phyloP scores from a whole-genome alignment of 1,140 invertebrate species.

The Macrostomum lignano region DNA sequence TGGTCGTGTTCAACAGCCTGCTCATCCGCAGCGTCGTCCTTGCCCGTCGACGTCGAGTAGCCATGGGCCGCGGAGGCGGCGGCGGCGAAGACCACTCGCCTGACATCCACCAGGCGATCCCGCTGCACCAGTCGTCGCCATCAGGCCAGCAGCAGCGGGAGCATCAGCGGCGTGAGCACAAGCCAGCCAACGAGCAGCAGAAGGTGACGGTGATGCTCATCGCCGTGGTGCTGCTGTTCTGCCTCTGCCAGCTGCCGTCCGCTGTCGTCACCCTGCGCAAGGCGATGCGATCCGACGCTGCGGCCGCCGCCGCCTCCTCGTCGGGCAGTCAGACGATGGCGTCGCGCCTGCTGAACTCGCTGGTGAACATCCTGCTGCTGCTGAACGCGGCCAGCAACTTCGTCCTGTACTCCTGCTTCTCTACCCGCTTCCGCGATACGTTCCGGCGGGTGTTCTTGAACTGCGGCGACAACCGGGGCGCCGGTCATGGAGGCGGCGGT shows the following conservation, averaged over 20 bases:
- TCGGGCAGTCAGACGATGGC: slow-evolving; percentile 10
- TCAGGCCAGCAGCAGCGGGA: slow-evolving; percentile 9
- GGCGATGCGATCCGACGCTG: slow-evolving; percentile 30
- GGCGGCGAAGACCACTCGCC: slow-evolving; percentile 12
- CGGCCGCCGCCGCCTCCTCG: too few relatives aligned
- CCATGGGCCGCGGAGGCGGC: slow-evolving; percentile 31
- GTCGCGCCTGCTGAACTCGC: too few relatives aligned
- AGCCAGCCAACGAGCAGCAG: slow-evolving; percentile 11
- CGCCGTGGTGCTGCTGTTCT: slow-evolving; percentile 41
- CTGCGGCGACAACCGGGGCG: slow-evolving; percentile 15
- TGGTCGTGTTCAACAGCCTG: slow-evolving; percentile 41
- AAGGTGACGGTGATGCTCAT: slow-evolving; percentile 44
- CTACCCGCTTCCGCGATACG: slow-evolving; percentile 43
- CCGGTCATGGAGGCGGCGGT: too few relatives aligned
- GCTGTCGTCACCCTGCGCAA: slow-evolving; percentile 39
- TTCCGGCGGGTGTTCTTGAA: slow-evolving; percentile 36
- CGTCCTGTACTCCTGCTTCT: slow-evolving; percentile 44
- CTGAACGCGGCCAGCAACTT: slow-evolving; percentile 45
- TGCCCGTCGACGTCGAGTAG: too few relatives aligned
- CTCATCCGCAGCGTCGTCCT: slow-evolving; percentile 39
- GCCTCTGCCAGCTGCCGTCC: too few relatives aligned
- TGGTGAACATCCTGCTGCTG: slow-evolving; percentile 39
- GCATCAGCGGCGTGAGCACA: too few relatives aligned
- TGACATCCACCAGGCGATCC: slow-evolving; percentile 10
- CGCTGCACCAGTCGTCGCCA: slow-evolving; percentile 8